Base-by-base conservation (phyloP, 2,888 invertebrate genomes). In the Prosapia bicincta region DNA sequence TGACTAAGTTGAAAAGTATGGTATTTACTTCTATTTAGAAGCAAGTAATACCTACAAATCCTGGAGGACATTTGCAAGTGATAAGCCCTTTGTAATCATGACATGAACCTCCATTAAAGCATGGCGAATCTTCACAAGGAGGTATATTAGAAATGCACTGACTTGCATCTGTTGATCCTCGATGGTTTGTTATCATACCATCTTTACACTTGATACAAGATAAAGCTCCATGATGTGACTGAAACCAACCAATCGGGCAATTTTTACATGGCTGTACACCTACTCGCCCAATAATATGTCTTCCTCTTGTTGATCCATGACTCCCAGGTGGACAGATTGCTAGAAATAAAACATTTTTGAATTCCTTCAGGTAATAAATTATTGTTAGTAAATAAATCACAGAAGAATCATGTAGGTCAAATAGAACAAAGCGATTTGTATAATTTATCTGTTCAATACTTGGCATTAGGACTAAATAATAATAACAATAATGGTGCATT, bases 241-340 rank as follows among this genome's bases (percentile, higher is more conserved):
- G 92, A 82, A 89, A 91, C 72, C 86, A 87, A 0, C 91, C 91
- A 67, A 86, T 80, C 6, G 87, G 87, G 82, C 90, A 90, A 1
- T 87, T 86, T 77, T 85, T 85, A 80, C 90, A 88, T 0, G 90
- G 90, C 79, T 85, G 84, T 26, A 90, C 83, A 3, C 89, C 89
- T 1, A 87, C 85, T 6, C 68, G 69, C 1, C 75, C 73, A 32
- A 54, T 25, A 26, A 28, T 69, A 24, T 66, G 65, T 25, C 66
- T 67, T 2, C 71, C 68, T 65, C 67, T 38, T 5, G 66, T 66
- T 0, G 72, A 26, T 20, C 78, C 74, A 71, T 74, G 84, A 80
- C 76, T 77, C 24, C 91, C 91, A 0, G 89, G 88, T 13, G 85
- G 85, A 81, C 91, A 92, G 74, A 86, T 82, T 32, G 85, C 90